Conservation (phyloP, 2,113 vertebrate genomes). For the Rhodinocichla rosea region DNA sequence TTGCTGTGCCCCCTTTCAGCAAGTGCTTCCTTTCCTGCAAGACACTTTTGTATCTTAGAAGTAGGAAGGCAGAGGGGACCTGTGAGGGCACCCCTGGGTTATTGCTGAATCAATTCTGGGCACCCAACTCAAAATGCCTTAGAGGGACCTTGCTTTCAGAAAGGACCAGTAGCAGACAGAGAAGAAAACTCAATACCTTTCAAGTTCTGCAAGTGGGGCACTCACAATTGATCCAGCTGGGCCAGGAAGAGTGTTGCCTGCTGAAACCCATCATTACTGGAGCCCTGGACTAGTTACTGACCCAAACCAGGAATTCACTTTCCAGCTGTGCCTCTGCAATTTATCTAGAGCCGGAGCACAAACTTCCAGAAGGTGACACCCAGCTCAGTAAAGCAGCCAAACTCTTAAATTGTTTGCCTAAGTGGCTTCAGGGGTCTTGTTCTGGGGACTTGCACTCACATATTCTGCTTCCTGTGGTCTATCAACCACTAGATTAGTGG, state of each 20-base stretch:
- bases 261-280: not conserved
- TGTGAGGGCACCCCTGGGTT: not conserved
- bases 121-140: not conserved
- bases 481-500: not conserved
- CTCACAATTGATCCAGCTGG: not conserved
- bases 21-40: not conserved
- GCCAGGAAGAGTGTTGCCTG: not conserved
- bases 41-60: not conserved
- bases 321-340: not conserved
- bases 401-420: not conserved
- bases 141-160: not conserved
- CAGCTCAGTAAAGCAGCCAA: not conserved
- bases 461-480: not conserved
- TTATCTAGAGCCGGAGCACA: not conserved
- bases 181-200: not conserved
- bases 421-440: not conserved
- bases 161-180: not conserved
- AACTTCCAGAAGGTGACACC: not conserved
- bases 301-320: not conserved
- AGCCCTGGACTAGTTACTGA: not conserved
- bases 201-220: not conserved
- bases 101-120: not conserved
- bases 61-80: not conserved
- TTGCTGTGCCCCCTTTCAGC: not conserved
- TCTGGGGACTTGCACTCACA: not conserved